Evolutionary conservation across 2,888 invertebrate genomes (phyloP).

Genomic region (Agriopis marginaria): DNA sequence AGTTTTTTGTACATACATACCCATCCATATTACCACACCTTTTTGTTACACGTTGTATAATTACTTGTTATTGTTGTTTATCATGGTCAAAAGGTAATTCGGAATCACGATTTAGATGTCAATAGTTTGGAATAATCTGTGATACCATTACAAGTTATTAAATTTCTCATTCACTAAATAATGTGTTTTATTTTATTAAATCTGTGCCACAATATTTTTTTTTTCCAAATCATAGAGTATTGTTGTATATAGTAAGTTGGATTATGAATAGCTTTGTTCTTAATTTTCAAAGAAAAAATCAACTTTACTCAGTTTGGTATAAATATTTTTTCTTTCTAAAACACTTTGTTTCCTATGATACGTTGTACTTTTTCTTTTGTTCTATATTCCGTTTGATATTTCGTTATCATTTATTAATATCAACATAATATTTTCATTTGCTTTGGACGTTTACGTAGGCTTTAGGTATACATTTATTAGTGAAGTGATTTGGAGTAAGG

Average conservation of each 20-base stretch:
- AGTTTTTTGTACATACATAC: too few relatives aligned
- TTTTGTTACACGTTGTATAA: too few relatives aligned
- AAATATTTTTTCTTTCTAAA: slow-evolving; percentile 28
- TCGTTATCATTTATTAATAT: background rate
- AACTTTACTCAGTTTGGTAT: too few relatives aligned
- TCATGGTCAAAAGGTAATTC: slow-evolving; percentile 22
- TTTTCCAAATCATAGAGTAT: too few relatives aligned
- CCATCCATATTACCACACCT: too few relatives aligned
- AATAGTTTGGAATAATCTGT: too few relatives aligned
- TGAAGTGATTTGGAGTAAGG: slow-evolving; percentile 42
- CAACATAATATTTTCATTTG: background rate
- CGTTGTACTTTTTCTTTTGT: slow-evolving; percentile 28
- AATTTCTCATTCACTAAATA: too few relatives aligned
- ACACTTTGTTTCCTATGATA: slow-evolving; percentile 19
- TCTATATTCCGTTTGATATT: slow-evolving; percentile 35
- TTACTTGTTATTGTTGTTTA: slow-evolving; percentile 1
- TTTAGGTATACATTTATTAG: slow-evolving; percentile 39
- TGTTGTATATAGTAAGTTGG: too few relatives aligned
- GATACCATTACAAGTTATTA: too few relatives aligned
- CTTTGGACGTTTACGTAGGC: background rate
- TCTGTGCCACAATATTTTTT: too few relatives aligned
- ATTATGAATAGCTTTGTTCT: too few relatives aligned
- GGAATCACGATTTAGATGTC: slow-evolving; percentile 1
- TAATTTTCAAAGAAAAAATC: slow-evolving; percentile 14
- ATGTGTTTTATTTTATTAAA: too few relatives aligned